Conservation (phyloP, 2,113 vertebrate species). For the Meriones unguiculatus region DNA sequence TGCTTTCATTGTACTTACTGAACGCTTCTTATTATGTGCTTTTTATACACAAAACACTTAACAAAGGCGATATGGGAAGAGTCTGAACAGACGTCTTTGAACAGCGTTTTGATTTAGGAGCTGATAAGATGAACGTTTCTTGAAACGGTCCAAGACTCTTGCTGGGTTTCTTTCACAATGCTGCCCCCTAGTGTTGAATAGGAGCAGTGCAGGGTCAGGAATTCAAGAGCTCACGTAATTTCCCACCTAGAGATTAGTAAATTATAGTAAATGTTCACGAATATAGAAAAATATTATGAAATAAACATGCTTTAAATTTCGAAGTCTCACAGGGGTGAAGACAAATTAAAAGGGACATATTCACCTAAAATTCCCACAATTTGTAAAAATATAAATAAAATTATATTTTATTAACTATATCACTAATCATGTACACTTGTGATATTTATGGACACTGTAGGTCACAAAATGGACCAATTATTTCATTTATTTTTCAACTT, state of each 20-base stretch:
- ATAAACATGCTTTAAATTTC: not conserved
- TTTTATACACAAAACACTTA: not conserved
- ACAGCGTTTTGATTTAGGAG: not conserved
- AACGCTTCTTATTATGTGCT: not conserved
- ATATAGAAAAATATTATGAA: not conserved
- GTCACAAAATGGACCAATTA: not conserved
- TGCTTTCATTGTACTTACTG: not conserved
- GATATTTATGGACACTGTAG: not conserved
- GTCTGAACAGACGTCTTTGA: not conserved
- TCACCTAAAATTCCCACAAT: not conserved
- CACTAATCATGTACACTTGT: not conserved
- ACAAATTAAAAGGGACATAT: not conserved
- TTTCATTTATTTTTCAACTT: not conserved
- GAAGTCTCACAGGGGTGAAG: not conserved
- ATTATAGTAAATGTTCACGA: not conserved
- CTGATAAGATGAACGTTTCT: not conserved
- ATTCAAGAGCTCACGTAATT: not conserved
- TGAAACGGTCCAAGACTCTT: not conserved
- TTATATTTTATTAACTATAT: not conserved
- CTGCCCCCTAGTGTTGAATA: slow-evolving; percentile 40
- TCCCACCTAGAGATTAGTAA: not conserved
- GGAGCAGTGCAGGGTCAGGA: slow-evolving; percentile 11
- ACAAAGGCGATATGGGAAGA: not conserved
- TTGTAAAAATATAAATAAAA: slow-evolving; percentile 37
- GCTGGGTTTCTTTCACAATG: slow-evolving; percentile 59